phyloP scores from a whole-genome alignment of 2,888 invertebrate genomes.

The Melinaea menophilus region DNA sequence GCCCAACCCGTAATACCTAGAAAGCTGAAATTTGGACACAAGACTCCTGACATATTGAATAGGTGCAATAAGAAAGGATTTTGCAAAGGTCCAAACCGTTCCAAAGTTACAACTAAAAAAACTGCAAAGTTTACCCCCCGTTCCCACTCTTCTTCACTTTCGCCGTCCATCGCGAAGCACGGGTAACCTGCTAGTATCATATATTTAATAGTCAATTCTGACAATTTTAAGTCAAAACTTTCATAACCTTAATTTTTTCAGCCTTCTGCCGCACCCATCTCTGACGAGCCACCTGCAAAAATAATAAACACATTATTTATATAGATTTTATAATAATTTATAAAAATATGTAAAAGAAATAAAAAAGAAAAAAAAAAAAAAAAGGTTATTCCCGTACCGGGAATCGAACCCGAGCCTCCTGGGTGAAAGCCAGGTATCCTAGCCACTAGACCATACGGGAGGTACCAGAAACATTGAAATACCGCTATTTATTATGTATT shows the following conservation, averaged over 20 bases:
- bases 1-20: no score
- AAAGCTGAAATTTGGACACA: no score
- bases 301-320: not conserved
- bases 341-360: not conserved
- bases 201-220: not conserved
- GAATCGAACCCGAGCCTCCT: constrained; percentile 86
- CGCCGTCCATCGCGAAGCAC: no score
- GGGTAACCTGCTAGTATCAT: no score
- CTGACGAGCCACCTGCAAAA: constrained; percentile 74
- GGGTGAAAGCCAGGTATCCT: constrained; percentile 31
- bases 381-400: constrained; percentile 62
- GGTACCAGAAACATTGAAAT: not conserved
- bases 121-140: no score
- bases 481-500: no score
- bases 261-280: constrained; percentile 91
- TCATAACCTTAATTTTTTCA: constrained; percentile 86
- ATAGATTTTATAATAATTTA: not conserved
- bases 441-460: constrained; percentile 28
- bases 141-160: no score
- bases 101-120: no score
- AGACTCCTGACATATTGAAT: no score
- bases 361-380: not conserved
- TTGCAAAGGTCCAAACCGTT: no score
- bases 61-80: no score
- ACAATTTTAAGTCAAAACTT: not conserved